phyloP scores from a whole-genome alignment of 1,140 invertebrate genomes.

The Meteorus sp. region DNA sequence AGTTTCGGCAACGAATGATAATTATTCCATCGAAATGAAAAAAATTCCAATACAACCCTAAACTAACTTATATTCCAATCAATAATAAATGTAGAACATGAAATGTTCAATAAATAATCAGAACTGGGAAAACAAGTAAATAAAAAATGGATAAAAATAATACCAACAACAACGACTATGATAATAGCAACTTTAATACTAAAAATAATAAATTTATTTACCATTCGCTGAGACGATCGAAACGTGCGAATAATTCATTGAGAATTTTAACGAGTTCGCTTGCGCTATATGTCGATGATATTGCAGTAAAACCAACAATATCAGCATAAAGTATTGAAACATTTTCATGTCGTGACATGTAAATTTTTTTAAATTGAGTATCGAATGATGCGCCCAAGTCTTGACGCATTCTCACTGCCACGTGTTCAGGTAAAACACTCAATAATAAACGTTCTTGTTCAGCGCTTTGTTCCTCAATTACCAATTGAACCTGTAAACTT shows the following conservation, averaged over 20 bases:
- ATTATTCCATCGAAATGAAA: too few relatives aligned
- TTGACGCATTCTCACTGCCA: slow-evolving; percentile 91
- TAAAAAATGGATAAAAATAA: too few relatives aligned
- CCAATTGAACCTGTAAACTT: slow-evolving; percentile 86
- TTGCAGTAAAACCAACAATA: slow-evolving; percentile 92
- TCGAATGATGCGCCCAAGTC: slow-evolving; percentile 86
- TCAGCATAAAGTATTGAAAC: slow-evolving; percentile 93
- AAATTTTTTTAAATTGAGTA: slow-evolving; percentile 94
- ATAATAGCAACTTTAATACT: background rate
- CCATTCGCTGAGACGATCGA: slow-evolving; percentile 82
- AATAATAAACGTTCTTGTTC: slow-evolving; percentile 89
- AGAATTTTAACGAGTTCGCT: slow-evolving; percentile 91
- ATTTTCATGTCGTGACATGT: slow-evolving; percentile 95
- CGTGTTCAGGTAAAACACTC: slow-evolving; percentile 92
- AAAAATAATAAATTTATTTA: slow-evolving; percentile 34
- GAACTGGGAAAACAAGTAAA: too few relatives aligned
- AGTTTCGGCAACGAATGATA: too few relatives aligned
- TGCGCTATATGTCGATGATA: slow-evolving; percentile 92
- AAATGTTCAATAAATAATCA: too few relatives aligned
- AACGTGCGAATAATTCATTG: slow-evolving; percentile 91
- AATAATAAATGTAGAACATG: too few relatives aligned
- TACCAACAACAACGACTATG: too few relatives aligned
- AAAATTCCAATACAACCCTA: too few relatives aligned
- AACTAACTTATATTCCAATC: too few relatives aligned
- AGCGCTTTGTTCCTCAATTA: slow-evolving; percentile 89